Base-by-base conservation (phyloP, 2,797 vertebrate genomes). In the Etheostoma nigrum region DNA sequence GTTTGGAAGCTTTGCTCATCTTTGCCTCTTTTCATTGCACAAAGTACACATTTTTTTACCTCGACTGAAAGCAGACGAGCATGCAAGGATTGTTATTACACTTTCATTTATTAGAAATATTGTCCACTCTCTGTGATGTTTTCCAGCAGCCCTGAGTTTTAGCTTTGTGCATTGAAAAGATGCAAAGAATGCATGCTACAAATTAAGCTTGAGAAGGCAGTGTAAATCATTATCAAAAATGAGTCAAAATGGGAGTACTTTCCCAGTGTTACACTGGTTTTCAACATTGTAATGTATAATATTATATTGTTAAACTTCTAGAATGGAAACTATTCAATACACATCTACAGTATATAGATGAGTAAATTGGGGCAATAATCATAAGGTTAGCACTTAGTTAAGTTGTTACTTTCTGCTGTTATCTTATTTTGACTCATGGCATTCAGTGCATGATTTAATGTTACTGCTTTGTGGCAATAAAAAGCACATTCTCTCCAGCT, bases 151-250 rank as follows among this genome's bases (percentile, higher is more conserved):
- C 47, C 81, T 74, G 57, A 73, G 54, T 86, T 89, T 94, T 79
- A 82, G 89, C 94, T 95, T 95, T 96, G 94, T 96, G 95, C 94
- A 93, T 81, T 94, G 93, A 94, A 94, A 93, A 95, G 91, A 93
- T 88, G 89, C 67, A 82, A 88, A 92, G 86, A 86, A 85, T 94
- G 93, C 94, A 95, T 95, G 94, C 90, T 85, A 90, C 82, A 93
- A 92, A 93, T 90, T 91, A 83, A 85, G 76, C 72, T 90, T 93
- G 95, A 95, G 95, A 95, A 96, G 94, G 95, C 95, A 95, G 95
- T 95, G 94, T 95, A 95, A 95, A 79, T 83, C 76, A 81, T 88
- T 82, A 67, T 82, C 44, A 61, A 58, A 91, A 89, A 92, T 95
- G 94, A 95, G 95, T 95, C 94, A 95, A 95, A 95, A 95, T 93